phyloP scores from a whole-genome alignment of 2,113 vertebrate genomes.

The Lichenostomus cassidix region DNA sequence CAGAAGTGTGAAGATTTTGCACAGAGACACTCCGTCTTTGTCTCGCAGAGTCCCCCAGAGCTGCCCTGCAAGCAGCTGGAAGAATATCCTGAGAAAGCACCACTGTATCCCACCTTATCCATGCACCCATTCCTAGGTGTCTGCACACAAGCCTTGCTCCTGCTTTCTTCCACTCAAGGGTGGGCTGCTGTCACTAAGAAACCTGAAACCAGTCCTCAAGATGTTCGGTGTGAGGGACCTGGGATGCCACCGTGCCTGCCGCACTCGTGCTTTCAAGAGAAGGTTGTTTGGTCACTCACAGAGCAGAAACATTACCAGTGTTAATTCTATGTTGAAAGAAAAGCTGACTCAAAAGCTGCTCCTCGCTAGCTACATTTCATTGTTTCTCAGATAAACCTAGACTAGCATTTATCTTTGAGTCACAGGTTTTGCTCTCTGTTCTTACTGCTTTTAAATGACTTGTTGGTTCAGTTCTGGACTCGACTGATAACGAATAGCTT shows the following conservation, averaged over 20 bases:
- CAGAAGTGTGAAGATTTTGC: neutral
- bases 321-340: neutral
- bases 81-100: neutral
- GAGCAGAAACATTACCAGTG: neutral
- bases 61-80: accelerated
- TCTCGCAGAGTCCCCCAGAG: neutral
- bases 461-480: conserved; percentile 11
- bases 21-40: accelerated
- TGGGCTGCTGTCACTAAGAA: neutral
- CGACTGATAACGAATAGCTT: conserved; percentile 13
- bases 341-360: neutral
- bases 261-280: neutral
- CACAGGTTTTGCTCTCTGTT: neutral
- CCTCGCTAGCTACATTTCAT: neutral
- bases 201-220: neutral
- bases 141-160: neutral
- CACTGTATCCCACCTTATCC: neutral
- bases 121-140: accelerated
- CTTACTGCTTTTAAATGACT: neutral
- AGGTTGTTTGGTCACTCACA: neutral
- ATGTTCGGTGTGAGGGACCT: neutral
- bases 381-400: conserved; percentile 40
- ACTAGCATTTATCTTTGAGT: conserved; percentile 29
- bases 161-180: neutral
- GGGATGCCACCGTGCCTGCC: neutral